Evolutionary conservation across 1,140 invertebrate species (phyloP).

Genomic region (Melanaphis sacchari): DNA sequence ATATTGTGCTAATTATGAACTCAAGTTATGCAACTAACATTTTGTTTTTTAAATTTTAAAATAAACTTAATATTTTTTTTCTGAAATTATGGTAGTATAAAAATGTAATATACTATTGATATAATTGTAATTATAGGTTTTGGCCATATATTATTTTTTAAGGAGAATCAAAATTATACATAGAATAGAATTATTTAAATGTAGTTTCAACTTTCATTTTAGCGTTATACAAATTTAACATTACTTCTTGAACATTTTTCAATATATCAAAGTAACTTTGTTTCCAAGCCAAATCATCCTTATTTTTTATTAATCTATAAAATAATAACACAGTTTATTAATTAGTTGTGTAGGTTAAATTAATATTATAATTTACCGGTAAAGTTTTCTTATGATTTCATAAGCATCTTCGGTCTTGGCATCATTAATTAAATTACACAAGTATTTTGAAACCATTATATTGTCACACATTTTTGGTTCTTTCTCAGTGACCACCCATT

Average conservation of each 20-base stretch:
- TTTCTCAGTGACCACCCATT: slow-evolving; percentile 66
- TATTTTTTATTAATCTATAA: slow-evolving; percentile 62
- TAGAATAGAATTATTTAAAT: slow-evolving; percentile 36
- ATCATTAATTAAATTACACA: slow-evolving; percentile 64
- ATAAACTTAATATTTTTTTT: no score
- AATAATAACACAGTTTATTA: slow-evolving; percentile 10
- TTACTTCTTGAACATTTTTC: slow-evolving; percentile 63
- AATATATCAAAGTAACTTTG: slow-evolving; percentile 63
- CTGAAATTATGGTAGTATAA: neutral
- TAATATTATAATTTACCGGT: slow-evolving; percentile 61
- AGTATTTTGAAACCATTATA: slow-evolving; percentile 64
- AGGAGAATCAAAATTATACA: neutral
- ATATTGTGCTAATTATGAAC: no score
- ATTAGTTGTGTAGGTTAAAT: neutral
- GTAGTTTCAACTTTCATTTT: slow-evolving; percentile 54
- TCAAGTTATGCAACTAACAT: no score
- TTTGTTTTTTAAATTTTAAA: no score
- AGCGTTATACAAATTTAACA: slow-evolving; percentile 63
- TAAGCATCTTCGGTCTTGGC: slow-evolving; percentile 65
- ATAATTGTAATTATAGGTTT: neutral
- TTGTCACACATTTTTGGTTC: slow-evolving; percentile 66
- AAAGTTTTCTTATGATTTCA: slow-evolving; percentile 63
- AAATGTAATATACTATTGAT: neutral
- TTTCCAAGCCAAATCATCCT: slow-evolving; percentile 63
- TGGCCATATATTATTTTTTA: neutral